Conservation (phyloP, 2,888 invertebrate genomes). For the Tetanocera ferruginea region DNA sequence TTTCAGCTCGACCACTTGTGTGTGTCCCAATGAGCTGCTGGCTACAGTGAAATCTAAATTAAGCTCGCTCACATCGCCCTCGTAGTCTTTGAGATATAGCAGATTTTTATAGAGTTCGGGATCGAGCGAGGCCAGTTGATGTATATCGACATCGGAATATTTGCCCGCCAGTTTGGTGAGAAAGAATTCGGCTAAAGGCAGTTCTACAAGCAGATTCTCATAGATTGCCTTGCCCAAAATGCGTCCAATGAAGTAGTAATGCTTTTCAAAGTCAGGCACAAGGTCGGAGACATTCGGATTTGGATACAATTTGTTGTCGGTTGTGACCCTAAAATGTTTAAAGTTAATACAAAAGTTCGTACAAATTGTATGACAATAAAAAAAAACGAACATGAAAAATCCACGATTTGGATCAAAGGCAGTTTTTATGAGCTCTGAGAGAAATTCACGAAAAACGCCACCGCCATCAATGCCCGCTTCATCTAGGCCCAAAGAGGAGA, state of each 20-base stretch:
- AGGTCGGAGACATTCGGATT: conserved; percentile 92
- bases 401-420: conserved; percentile 98
- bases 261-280: conserved; percentile 87
- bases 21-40: conserved; percentile 90
- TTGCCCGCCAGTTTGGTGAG: conserved; percentile 88
- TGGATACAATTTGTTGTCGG: conserved; percentile 94
- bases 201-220: conserved; percentile 93
- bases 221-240: conserved; percentile 96
- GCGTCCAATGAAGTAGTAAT: conserved; percentile 95
- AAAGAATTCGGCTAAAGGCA: conserved; percentile 97
- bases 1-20: conserved; percentile 90
- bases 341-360: background rate
- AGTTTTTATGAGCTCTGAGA: conserved; percentile 93
- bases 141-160: conserved; percentile 82
- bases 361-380: background rate
- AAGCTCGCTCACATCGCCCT: conserved; percentile 87
- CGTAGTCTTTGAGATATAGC: conserved; percentile 86
- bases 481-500: conserved; percentile 90
- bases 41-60: conserved; percentile 94
- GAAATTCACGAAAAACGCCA: conserved; percentile 95
- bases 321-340: conserved; percentile 75
- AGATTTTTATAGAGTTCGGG: conserved; percentile 89
- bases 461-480: conserved; percentile 99
- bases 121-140: conserved; percentile 94
- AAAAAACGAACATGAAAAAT: conserved; percentile 77